Percentiles rank a stretch among this genome's conserved stretches.
phyloP scores from a whole-genome alignment of 2,113 vertebrate genomes.

The Alethe diademata region DNA sequence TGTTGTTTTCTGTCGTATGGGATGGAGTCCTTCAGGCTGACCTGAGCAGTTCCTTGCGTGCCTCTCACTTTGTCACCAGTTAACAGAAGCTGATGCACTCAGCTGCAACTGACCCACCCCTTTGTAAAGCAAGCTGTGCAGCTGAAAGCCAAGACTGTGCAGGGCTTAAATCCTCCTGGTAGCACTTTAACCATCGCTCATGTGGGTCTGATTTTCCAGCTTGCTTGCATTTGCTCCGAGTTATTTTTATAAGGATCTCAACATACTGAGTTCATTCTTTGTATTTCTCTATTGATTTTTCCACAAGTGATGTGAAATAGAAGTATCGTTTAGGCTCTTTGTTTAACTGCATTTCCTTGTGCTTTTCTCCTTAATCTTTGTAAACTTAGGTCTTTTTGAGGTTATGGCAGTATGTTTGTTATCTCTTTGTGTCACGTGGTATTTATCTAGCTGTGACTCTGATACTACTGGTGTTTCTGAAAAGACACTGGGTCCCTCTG shows the following conservation, averaged over 20 bases:
- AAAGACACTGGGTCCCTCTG: slow-evolving; percentile 25
- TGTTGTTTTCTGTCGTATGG: background rate
- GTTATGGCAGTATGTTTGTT: slow-evolving; percentile 60
- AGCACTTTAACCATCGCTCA: background rate
- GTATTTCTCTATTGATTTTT: slow-evolving; percentile 57
- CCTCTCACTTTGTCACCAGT: background rate
- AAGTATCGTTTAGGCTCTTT: slow-evolving; percentile 39
- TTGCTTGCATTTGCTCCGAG: slow-evolving; percentile 37
- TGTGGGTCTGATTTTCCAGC: background rate
- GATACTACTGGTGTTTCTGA: slow-evolving; percentile 60
- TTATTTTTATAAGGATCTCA: slow-evolving; percentile 52
- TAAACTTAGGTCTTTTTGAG: slow-evolving; percentile 60
- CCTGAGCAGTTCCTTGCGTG: background rate
- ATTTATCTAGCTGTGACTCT: slow-evolving; percentile 73
- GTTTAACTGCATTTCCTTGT: slow-evolving; percentile 40
- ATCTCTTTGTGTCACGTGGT: slow-evolving; percentile 54
- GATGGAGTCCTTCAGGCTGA: background rate
- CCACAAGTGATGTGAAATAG: slow-evolving; percentile 6
- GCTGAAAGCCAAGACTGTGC: slow-evolving; percentile 1
- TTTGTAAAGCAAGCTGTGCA: background rate
- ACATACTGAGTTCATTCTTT: background rate
- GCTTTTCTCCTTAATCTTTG: slow-evolving; percentile 69
- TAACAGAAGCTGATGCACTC: background rate
- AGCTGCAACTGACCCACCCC: background rate
- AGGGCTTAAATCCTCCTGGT: slow-evolving; percentile 16